Conservation (phyloP, 2,797 vertebrate genomes). For the Crenichthys baileyi region DNA sequence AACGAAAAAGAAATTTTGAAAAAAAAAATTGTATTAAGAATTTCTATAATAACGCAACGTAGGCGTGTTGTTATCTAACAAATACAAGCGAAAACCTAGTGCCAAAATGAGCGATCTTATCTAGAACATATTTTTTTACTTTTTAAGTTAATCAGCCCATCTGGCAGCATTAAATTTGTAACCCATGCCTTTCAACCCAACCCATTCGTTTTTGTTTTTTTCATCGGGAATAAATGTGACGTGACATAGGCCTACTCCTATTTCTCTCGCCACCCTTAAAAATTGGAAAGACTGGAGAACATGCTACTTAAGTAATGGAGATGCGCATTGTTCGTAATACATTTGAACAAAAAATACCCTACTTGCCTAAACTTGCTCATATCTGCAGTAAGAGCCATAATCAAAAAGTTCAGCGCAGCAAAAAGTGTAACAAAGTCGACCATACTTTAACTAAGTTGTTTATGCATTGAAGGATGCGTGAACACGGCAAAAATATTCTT, state of each 20-base stretch:
- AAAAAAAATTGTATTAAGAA: not conserved
- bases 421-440: not conserved
- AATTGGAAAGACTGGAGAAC: not conserved
- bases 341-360: too few species aligned
- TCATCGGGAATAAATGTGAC: not conserved
- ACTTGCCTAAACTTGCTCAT: not conserved
- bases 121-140: not conserved
- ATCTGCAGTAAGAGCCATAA: not conserved
- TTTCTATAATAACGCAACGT: not conserved
- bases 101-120: not conserved
- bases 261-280: not conserved
- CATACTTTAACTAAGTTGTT: not conserved
- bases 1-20: not conserved
- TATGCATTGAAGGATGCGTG: not conserved
- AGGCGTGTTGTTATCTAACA: not conserved
- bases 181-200: not conserved
- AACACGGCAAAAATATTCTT: not conserved
- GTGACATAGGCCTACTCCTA: not conserved
- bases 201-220: not conserved
- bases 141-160: not conserved
- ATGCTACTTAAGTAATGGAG: not conserved
- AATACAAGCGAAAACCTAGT: not conserved
- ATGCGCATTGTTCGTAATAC: too few species aligned
- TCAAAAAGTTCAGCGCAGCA: not conserved
- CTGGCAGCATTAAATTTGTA: not conserved